phyloP scores from a whole-genome alignment of 2,113 vertebrate genomes.

The Pao palembangensis region DNA sequence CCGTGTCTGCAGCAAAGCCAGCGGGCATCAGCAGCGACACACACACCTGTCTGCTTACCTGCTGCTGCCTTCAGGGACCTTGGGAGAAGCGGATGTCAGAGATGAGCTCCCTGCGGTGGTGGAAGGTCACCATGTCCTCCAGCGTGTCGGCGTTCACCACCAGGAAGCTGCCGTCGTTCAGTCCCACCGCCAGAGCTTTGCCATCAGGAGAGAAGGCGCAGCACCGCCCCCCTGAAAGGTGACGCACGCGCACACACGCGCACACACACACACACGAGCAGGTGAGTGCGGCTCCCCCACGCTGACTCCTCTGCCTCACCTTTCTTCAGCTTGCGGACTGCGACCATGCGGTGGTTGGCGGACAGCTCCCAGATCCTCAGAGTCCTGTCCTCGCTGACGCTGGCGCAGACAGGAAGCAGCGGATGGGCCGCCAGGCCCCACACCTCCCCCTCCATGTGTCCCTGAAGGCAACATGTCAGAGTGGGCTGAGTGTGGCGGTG shows the following conservation, averaged over 20 bases:
- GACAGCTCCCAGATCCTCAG: conserved; percentile 97
- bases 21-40: neutral
- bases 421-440: conserved; percentile 95
- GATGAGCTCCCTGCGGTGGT: conserved; percentile 95
- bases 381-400: conserved; percentile 94
- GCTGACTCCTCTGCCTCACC: conserved; percentile 65
- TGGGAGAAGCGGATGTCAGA: conserved; percentile 95
- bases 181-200: conserved; percentile 91
- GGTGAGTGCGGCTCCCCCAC: too few species aligned
- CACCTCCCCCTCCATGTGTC: conserved; percentile 97
- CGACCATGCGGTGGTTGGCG: conserved; percentile 94
- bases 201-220: conserved; percentile 97
- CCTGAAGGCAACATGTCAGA: conserved; percentile 67
- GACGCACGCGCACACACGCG: neutral
- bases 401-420: conserved; percentile 91
- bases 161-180: conserved; percentile 96
- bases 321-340: conserved; percentile 97
- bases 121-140: conserved; percentile 98
- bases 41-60: neutral
- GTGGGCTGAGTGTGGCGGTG: neutral
- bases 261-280: conserved; percentile 2
- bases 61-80: conserved; percentile 70
- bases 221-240: conserved; percentile 85
- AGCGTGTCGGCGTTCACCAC: conserved; percentile 96
- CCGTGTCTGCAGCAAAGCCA: conserved; percentile 76